Evolutionary conservation across 1,140 invertebrate species (phyloP).

Genomic region (Plectus sambesii): DNA sequence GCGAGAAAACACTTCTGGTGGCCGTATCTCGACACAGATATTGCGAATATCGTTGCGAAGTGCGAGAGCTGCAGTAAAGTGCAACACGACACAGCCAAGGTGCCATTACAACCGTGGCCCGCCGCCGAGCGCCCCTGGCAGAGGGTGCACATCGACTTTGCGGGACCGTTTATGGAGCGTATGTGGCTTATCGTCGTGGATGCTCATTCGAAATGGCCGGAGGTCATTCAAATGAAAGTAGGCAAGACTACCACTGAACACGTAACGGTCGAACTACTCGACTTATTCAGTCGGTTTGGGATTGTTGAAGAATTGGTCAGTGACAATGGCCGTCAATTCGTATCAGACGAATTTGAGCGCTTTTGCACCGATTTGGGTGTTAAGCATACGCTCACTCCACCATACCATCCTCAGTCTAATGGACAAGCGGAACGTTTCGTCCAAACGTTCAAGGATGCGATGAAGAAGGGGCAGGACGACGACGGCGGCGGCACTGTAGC

Average conservation of each 20-base stretch:
- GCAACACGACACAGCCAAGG: conserved; percentile 12
- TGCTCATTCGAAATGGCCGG: conserved; percentile 49
- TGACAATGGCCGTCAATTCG: conserved; percentile 46
- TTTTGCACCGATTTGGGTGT: conserved; percentile 32
- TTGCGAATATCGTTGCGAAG: conserved; percentile 46
- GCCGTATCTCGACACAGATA: conserved; percentile 49
- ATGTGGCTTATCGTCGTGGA: conserved; percentile 48
- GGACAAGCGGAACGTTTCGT: conserved; percentile 42
- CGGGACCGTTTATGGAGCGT: conserved; percentile 43
- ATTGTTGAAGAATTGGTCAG: too few species aligned
- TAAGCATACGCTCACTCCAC: conserved; percentile 23
- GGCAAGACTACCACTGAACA: too few species aligned
- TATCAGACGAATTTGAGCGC: conserved; percentile 33
- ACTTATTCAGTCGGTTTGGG: too few species aligned
- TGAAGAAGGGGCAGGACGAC: too few species aligned
- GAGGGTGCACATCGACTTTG: conserved; percentile 47
- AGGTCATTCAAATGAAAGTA: conserved; percentile 47
- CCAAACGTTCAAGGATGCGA: conserved; percentile 29
- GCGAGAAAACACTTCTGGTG: conserved; percentile 48
- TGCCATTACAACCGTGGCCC: conserved; percentile 22
- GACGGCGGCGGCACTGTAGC: too few species aligned
- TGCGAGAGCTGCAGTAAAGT: conserved; percentile 47
- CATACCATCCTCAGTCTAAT: conserved; percentile 41
- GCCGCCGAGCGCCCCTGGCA: conserved; percentile 36
- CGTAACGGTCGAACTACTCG: too few species aligned